Conservation (phyloP, 2,888 invertebrate genomes). For the Uropetala carovei region DNA sequence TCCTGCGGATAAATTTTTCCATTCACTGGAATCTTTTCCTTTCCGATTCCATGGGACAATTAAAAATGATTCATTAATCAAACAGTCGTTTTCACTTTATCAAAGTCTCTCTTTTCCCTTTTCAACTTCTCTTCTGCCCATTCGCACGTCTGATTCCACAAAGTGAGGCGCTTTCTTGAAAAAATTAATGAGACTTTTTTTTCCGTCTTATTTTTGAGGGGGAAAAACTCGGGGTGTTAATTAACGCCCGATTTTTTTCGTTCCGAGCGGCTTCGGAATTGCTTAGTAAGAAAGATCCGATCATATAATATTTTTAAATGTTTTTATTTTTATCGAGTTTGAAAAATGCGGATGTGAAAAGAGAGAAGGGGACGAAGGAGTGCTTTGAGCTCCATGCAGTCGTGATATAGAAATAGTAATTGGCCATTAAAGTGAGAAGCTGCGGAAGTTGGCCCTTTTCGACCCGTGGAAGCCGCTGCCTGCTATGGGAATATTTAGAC, state of each 20-base stretch:
- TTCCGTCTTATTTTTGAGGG: background rate
- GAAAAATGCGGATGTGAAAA: background rate
- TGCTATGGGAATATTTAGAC: background rate
- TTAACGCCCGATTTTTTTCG: constrained; percentile 53
- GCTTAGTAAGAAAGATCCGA: background rate
- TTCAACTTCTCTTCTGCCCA: constrained; percentile 19
- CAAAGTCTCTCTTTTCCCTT: constrained; percentile 14
- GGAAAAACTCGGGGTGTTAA: constrained; percentile 46
- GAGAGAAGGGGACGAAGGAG: background rate
- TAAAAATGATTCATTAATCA: constrained; percentile 64
- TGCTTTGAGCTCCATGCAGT: background rate
- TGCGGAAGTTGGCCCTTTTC: constrained; percentile 17
- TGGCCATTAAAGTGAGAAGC: constrained; percentile 30
- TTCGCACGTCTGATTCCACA: background rate
- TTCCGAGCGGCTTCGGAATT: constrained; percentile 32
- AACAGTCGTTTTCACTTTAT: constrained; percentile 34
- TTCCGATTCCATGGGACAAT: constrained; percentile 37
- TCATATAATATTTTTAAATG: background rate
- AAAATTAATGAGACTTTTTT: constrained; percentile 21
- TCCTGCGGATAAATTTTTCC: constrained; percentile 3
- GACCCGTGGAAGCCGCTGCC: constrained; percentile 14
- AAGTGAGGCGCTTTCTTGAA: background rate
- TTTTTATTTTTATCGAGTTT: constrained; percentile 15
- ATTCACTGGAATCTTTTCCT: background rate
- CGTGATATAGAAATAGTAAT: constrained; percentile 38